These are phyloP conservation scores for Gallinago media DNA, from an alignment of 2,113 vertebrate species.

Conservation along the genomic window DNA sequence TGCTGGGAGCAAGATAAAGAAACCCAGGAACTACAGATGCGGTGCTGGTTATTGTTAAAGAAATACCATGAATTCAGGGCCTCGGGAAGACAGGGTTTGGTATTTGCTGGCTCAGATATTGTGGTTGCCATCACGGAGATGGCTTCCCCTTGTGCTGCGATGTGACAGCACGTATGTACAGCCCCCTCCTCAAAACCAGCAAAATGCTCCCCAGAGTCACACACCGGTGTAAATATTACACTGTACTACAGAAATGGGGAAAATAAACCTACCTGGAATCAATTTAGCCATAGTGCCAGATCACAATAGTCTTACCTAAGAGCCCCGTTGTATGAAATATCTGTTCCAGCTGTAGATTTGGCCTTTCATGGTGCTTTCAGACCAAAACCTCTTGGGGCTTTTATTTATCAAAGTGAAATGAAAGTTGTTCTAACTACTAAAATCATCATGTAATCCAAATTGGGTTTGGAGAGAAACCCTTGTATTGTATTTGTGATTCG, in stretches of 20 bases:
- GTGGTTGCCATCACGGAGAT: accelerated
- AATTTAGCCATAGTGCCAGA: accelerated
- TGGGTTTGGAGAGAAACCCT: not conserved
- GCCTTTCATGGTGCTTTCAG: not conserved
- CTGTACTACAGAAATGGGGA: not conserved
- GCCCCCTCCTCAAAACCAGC: not conserved
- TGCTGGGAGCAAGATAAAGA: not conserved
- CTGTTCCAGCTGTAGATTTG: not conserved
- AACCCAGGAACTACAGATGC: not conserved
- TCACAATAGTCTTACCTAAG: not conserved
- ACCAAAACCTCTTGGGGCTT: not conserved
- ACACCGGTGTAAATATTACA: not conserved
- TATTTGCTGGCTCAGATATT: not conserved
- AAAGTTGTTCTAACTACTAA: not conserved
- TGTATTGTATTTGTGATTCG: not conserved
- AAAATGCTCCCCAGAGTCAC: accelerated
- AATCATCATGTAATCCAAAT: not conserved
- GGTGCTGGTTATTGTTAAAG: not conserved
- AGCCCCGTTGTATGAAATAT: not conserved
- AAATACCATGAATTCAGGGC: accelerated
- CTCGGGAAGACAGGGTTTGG: accelerated
- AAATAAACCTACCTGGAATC: not conserved
- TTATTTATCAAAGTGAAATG: not conserved
- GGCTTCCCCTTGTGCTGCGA: accelerated
- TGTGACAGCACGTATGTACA: accelerated